phyloP scores from a whole-genome alignment of 2,797 vertebrate species.

The Danio kyathit region DNA sequence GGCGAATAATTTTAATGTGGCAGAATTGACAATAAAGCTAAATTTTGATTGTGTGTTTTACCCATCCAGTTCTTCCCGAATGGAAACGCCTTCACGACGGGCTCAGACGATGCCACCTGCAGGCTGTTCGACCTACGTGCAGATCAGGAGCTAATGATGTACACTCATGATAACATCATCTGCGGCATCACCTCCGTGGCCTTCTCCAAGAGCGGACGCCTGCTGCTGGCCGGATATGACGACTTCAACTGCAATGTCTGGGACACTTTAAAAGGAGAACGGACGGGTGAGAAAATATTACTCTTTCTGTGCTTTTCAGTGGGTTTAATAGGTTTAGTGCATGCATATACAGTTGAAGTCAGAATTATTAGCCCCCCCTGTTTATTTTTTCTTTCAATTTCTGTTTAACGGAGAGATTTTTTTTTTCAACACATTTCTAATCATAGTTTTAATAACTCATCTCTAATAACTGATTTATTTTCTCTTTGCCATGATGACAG shows the following conservation, averaged over 20 bases:
- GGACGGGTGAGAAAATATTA: slow-evolving; percentile 77
- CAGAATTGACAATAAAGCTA: no score
- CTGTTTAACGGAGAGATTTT: no score
- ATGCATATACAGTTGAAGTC: no score
- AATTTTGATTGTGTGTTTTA: neutral
- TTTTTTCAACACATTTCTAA: no score
- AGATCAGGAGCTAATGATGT: slow-evolving; percentile 86
- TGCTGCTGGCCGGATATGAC: slow-evolving; percentile 87
- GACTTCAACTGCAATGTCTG: slow-evolving; percentile 92
- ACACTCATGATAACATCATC: slow-evolving; percentile 89
- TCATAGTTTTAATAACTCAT: no score
- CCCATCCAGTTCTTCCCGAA: slow-evolving; percentile 85
- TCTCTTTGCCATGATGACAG: no score
- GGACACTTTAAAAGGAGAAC: slow-evolving; percentile 88
- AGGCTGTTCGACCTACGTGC: slow-evolving; percentile 89
- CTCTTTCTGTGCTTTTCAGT: neutral
- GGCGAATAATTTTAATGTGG: no score
- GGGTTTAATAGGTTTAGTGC: no score
- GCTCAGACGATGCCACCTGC: slow-evolving; percentile 89
- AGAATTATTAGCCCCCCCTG: no score
- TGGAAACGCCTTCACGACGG: slow-evolving; percentile 86
- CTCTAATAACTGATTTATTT: no score
- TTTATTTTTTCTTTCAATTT: no score
- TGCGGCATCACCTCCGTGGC: slow-evolving; percentile 89
- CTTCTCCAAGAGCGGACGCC: slow-evolving; percentile 89